These are phyloP conservation scores for Acinonyx jubatus DNA, from an alignment of 2,113 vertebrate genomes.

Conservation along the genomic window DNA sequence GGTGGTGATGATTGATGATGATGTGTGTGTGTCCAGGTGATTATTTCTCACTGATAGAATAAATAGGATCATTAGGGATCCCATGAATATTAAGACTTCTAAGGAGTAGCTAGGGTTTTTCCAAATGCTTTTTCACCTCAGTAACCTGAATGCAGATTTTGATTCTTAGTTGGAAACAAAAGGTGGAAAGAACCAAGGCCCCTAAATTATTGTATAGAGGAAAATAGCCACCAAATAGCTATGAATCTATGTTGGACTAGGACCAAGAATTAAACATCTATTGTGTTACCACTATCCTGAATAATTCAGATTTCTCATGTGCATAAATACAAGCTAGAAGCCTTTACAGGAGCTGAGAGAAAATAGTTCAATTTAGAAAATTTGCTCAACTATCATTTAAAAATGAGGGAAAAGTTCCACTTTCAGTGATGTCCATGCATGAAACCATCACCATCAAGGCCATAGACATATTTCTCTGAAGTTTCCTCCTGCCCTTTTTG, in stretches of 20 bases:
- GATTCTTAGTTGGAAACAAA: not conserved
- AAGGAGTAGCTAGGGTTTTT: not conserved
- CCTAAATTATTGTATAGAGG: not conserved
- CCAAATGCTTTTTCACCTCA: not conserved
- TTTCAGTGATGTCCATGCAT: not conserved
- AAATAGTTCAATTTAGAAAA: not conserved
- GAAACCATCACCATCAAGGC: not conserved
- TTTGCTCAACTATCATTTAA: not conserved
- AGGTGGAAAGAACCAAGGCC: not conserved
- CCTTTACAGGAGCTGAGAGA: not conserved
- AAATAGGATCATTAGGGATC: not conserved
- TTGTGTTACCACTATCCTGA: not conserved
- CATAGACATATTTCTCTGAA: not conserved
- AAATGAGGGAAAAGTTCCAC: not conserved
- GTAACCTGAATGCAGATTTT: not conserved
- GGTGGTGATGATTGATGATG: not conserved
- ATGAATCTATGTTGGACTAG: not conserved
- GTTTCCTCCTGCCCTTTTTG: not conserved
- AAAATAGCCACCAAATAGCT: not conserved
- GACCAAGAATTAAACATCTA: not conserved
- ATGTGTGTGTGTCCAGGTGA: too few species aligned
- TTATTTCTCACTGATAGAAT: not conserved
- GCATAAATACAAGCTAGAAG: not conserved
- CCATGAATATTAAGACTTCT: not conserved
- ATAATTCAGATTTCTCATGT: not conserved